These are phyloP conservation scores for Pitta sordida DNA, from an alignment of 2,113 vertebrate species.

Conservation along the genomic window DNA sequence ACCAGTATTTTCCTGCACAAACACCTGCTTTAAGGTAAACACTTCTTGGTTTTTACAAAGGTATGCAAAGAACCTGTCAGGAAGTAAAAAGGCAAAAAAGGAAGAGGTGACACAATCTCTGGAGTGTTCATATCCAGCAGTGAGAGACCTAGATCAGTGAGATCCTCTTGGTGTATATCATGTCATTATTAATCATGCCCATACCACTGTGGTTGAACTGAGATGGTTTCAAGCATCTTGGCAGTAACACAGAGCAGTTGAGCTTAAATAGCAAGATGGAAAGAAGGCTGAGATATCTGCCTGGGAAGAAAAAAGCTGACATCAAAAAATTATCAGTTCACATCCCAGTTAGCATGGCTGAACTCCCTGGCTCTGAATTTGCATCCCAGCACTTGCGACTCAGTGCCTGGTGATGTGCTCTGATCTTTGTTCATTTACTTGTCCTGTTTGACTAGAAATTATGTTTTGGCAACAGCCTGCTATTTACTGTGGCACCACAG, in stretches of 20 bases:
- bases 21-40: background rate
- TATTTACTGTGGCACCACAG: constrained; percentile 38
- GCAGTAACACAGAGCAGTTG: background rate
- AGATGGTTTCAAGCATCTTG: background rate
- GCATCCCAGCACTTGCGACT: background rate
- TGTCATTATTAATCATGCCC: background rate
- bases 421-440: constrained; percentile 27
- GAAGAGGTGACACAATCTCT: background rate
- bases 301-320: constrained; percentile 3
- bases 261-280: background rate
- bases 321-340: background rate
- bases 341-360: background rate
- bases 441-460: constrained; percentile 22
- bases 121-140: background rate
- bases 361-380: background rate
- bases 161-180: background rate
- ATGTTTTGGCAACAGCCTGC: constrained; percentile 45
- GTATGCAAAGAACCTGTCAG: background rate
- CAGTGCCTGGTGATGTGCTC: background rate
- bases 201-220: background rate
- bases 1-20: background rate
- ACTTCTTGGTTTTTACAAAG: background rate
- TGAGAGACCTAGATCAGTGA: background rate
- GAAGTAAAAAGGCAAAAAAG: background rate
- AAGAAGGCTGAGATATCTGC: background rate